Evolutionary conservation across 2,888 invertebrate genomes (phyloP).

Genomic region (Timema podura): DNA sequence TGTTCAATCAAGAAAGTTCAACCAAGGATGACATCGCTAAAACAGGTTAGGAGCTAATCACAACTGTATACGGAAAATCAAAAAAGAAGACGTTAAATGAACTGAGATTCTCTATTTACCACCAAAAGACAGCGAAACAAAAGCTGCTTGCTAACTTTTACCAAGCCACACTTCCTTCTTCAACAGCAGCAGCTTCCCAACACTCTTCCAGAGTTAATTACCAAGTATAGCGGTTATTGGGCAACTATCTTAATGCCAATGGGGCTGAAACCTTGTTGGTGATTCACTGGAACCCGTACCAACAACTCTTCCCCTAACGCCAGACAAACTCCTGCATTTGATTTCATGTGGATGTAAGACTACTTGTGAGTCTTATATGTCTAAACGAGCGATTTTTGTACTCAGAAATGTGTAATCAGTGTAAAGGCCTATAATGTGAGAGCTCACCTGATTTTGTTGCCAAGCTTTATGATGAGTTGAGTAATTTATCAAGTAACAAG

Average conservation of each 20-base stretch:
- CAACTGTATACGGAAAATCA: background rate
- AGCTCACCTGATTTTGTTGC: background rate
- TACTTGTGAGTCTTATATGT: background rate
- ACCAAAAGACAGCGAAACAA: background rate
- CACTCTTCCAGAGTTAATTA: background rate
- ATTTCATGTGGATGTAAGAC: background rate
- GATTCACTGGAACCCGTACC: background rate
- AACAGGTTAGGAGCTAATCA: background rate
- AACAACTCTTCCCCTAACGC: background rate
- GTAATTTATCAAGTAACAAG: background rate
- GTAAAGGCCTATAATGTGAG: background rate
- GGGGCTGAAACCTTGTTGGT: background rate
- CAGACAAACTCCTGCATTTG: background rate
- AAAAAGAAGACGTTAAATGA: background rate
- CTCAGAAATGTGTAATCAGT: background rate
- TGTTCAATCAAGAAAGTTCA: background rate
- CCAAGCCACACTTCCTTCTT: background rate
- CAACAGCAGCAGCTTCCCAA: background rate
- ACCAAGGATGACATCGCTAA: slow-evolving; percentile 6
- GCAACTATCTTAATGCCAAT: background rate
- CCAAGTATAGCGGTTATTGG: background rate
- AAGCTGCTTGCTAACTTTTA: slow-evolving; percentile 2
- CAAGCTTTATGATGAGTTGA: background rate
- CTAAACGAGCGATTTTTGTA: background rate
- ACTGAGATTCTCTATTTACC: background rate